phyloP scores from a whole-genome alignment of 1,140 invertebrate genomes.

The Nomia melanderi region DNA sequence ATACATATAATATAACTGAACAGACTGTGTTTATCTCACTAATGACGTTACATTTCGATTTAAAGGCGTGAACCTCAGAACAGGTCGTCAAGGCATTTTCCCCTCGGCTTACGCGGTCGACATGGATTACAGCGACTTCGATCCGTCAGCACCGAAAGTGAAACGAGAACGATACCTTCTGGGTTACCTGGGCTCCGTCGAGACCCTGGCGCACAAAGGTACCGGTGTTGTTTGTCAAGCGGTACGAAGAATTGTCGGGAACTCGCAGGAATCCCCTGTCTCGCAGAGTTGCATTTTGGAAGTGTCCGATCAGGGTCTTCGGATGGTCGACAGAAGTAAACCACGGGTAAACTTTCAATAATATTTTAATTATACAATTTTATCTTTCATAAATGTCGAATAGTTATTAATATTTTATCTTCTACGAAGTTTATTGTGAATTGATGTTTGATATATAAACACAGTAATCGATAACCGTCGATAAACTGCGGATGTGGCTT shows the following conservation, averaged over 20 bases:
- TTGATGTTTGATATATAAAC: not conserved
- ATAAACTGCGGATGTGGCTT: too few species aligned
- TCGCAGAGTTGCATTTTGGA: constrained; percentile 93
- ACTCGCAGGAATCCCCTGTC: constrained; percentile 84
- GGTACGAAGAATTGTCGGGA: constrained; percentile 90
- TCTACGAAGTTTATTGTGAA: too few species aligned
- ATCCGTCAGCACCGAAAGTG: constrained; percentile 91
- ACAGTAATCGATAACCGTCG: not conserved
- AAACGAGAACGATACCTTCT: constrained; percentile 94
- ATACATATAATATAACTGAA: too few species aligned
- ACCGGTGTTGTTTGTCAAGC: constrained; percentile 93
- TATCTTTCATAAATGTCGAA: too few species aligned
- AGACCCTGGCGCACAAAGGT: constrained; percentile 96
- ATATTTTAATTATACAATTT: too few species aligned
- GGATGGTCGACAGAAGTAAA: constrained; percentile 95
- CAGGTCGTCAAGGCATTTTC: constrained; percentile 96
- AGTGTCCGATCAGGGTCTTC: constrained; percentile 96
- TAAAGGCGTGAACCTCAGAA: constrained; percentile 94
- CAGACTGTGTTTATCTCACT: not conserved
- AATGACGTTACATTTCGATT: constrained; percentile 1
- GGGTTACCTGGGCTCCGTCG: constrained; percentile 97
- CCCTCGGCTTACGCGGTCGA: constrained; percentile 98
- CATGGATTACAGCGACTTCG: constrained; percentile 96
- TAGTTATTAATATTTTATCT: too few species aligned
- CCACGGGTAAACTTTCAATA: constrained; percentile 82